Percentiles rank a stretch among this genome's conserved stretches.
Evolutionary conservation across 2,888 invertebrate genomes (phyloP).

Genomic region (Pammene aurita): DNA sequence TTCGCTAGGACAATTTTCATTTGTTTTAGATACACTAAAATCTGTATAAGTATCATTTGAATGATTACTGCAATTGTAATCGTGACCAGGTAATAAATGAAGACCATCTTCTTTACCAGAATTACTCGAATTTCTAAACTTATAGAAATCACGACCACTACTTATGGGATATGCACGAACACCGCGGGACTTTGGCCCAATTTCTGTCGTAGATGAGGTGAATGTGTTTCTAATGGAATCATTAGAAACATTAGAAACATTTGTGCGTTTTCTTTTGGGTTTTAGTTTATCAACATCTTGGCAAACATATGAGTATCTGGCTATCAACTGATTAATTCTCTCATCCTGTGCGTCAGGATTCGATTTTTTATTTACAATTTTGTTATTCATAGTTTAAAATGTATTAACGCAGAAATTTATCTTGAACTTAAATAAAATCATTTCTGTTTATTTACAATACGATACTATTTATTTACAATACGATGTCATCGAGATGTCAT

Average conservation of each 20-base stretch:
- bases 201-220: not conserved
- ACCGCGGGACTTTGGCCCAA: too few species aligned
- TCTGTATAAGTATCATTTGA: not conserved
- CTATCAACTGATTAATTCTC: constrained; percentile 8
- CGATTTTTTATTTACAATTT: not conserved
- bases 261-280: not conserved
- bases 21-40: not conserved
- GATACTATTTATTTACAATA: too few species aligned
- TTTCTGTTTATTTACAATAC: too few species aligned
- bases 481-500: too few species aligned
- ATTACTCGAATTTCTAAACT: not conserved
- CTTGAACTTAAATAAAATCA: not conserved
- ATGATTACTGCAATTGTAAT: too few species aligned
- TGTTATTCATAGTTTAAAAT: constrained; percentile 6
- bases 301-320: constrained; percentile 3
- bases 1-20: not conserved
- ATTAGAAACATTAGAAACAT: too few species aligned
- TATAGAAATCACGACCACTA: not conserved
- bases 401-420: not conserved
- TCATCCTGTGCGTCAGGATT: not conserved
- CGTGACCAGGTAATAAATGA: not conserved
- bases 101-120: not conserved
- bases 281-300: not conserved
- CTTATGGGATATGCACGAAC: not conserved
- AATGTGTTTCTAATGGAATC: not conserved